Conservation (phyloP, 2,797 vertebrate species). For the Etheostoma nigrum region DNA sequence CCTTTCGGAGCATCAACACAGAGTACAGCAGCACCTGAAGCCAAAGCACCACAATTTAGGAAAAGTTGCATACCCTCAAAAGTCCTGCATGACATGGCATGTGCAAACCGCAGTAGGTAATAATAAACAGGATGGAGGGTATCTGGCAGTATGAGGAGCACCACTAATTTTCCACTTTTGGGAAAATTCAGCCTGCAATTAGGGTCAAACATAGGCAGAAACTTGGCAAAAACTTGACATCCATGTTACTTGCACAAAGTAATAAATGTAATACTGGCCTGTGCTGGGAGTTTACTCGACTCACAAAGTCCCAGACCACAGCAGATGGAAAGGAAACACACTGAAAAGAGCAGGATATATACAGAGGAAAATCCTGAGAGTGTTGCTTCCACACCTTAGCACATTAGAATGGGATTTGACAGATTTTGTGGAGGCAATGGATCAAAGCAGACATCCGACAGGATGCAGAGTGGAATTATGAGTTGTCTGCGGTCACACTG, state of each 20-base stretch:
- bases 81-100: conserved; percentile 49
- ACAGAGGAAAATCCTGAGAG: conserved; percentile 29
- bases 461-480: conserved; percentile 44
- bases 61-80: conserved; percentile 51
- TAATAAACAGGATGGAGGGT: conserved; percentile 63
- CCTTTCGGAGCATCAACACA: neutral
- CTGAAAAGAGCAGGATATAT: conserved; percentile 28
- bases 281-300: conserved; percentile 23
- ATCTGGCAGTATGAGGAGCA: conserved; percentile 53
- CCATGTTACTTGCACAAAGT: conserved; percentile 58
- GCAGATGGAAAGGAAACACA: conserved; percentile 43
- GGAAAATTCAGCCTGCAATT: conserved; percentile 64
- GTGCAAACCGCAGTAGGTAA: conserved; percentile 68
- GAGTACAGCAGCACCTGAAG: conserved; percentile 20
- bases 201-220: conserved; percentile 56
- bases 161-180: conserved; percentile 71
- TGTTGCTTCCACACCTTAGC: conserved; percentile 47
- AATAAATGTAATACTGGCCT: conserved; percentile 44
- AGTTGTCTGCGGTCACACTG: conserved; percentile 32
- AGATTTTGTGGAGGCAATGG: conserved; percentile 27
- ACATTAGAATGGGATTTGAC: conserved; percentile 35
- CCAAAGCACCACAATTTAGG: conserved; percentile 32
- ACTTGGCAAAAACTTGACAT: conserved; percentile 61
- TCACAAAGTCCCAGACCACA: conserved; percentile 14
- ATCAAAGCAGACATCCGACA: conserved; percentile 43